These are phyloP conservation scores for Heliconius himera DNA, from an alignment of 1,140 invertebrate genomes.

Conservation along the genomic window DNA sequence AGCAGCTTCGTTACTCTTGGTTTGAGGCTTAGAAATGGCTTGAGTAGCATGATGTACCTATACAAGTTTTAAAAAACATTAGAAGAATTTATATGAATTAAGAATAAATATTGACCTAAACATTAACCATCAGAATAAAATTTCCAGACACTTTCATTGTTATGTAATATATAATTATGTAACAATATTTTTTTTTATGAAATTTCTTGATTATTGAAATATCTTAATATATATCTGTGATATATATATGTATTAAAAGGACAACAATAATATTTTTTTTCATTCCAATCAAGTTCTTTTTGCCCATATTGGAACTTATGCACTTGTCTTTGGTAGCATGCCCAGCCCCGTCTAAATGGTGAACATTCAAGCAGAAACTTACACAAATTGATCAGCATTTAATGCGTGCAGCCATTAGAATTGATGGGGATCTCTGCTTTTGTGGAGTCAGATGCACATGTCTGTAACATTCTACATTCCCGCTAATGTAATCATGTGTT, in stretches of 20 bases:
- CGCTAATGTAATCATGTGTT: constrained; percentile 38
- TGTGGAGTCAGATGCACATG: constrained; percentile 31
- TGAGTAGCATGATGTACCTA: constrained; percentile 94
- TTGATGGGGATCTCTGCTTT: constrained; percentile 33
- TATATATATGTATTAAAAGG: neutral
- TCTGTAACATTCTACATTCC: constrained; percentile 42
- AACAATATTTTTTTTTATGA: neutral
- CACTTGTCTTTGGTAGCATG: constrained; percentile 3
- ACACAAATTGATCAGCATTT: constrained; percentile 37
- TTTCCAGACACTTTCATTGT: neutral
- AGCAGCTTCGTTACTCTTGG: constrained; percentile 96
- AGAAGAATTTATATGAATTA: neutral
- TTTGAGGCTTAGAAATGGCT: constrained; percentile 95
- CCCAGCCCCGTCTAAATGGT: constrained; percentile 32
- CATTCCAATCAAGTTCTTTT: neutral
- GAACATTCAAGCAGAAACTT: constrained; percentile 36
- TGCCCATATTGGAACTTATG: neutral
- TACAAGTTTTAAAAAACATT: constrained; percentile 33
- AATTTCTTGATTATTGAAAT: too few species aligned
- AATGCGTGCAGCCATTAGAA: constrained; percentile 38
- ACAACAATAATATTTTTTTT: neutral
- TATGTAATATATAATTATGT: neutral
- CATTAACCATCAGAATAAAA: neutral
- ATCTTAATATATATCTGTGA: neutral
- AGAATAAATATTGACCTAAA: neutral